These are phyloP conservation scores for Pycnonotus jocosus DNA, from an alignment of 2,113 vertebrate genomes.

Conservation along the genomic window DNA sequence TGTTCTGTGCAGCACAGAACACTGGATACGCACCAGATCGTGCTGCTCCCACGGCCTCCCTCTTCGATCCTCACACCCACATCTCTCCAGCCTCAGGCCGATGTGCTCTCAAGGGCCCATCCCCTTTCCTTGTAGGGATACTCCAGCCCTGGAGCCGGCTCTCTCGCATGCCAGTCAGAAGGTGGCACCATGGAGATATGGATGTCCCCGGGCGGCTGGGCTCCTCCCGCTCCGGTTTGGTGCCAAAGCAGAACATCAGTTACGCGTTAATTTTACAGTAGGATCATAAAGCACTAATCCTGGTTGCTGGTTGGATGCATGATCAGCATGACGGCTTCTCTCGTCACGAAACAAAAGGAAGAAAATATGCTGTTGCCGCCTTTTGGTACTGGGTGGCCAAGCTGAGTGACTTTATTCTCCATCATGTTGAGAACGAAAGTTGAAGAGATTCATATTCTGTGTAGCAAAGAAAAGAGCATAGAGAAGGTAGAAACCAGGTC, in stretches of 20 bases:
- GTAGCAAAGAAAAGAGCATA: background rate
- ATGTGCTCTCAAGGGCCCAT: background rate
- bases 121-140: rapidly evolving
- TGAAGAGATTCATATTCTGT: background rate
- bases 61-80: background rate
- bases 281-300: background rate
- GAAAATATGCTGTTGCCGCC: background rate
- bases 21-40: rapidly evolving
- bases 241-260: background rate
- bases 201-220: background rate
- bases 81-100: background rate
- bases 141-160: background rate
- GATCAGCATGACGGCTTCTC: background rate
- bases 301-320: background rate
- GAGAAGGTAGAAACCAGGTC: background rate
- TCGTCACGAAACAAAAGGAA: background rate
- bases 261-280: background rate
- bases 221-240: background rate
- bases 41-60: background rate
- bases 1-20: background rate
- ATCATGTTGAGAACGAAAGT: background rate
- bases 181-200: slow-evolving; percentile 7
- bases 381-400: background rate
- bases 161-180: background rate
- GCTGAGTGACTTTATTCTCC: background rate